Evolutionary conservation across 2,797 vertebrate genomes (phyloP), one percentile per base, ranked within the genome.

Genomic region (Periophthalmus magnuspinnatus): DNA sequence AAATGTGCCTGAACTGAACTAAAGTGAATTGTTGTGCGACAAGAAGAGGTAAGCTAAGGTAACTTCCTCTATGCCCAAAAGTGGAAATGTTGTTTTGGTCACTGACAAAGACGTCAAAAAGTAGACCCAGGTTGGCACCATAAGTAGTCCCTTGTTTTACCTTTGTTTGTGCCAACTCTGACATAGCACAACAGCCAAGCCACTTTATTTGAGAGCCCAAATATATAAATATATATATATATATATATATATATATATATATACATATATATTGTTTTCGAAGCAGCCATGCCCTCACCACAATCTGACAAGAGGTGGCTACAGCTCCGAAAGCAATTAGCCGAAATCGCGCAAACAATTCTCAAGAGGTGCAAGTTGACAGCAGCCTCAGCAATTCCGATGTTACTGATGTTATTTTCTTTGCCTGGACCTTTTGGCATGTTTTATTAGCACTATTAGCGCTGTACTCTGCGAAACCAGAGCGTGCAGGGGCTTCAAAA

Each of bases 391-490:
- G 78, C 76, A 67, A 72, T 59, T 69, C 57, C 17, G 71, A 67
- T 72, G 69, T 72, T 74, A 71, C 56, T n/a, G 74, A 67, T 72
- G 70, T 73, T 74, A 69, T 69, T 50, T 75, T 62, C 64, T 69
- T 14, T 48, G 56, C 33, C 67, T 36, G 34, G 59, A 75, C 72
- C 68, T 36, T 38, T 66, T 66, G 74, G 66, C 62, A 66, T 41
- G 74, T 72, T 69, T 85, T 83, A 80, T 79, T 84, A 80, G 72
- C 68, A 72, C 72, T 71, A 78, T 76, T 79, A 84, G 69, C 55
- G 56, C 58, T 55, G 34, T 62, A 69, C 55, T 71, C 68, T 64
- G 17, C 78, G 59, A 81, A 80, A 68, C 71, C 48, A 65, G 54
- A 60, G 69, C 67, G 71, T 52, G 5, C 34, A 47, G 69, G 79